Evolutionary conservation across 2,888 invertebrate species (phyloP).

Genomic region (Parochlus steinenii): DNA sequence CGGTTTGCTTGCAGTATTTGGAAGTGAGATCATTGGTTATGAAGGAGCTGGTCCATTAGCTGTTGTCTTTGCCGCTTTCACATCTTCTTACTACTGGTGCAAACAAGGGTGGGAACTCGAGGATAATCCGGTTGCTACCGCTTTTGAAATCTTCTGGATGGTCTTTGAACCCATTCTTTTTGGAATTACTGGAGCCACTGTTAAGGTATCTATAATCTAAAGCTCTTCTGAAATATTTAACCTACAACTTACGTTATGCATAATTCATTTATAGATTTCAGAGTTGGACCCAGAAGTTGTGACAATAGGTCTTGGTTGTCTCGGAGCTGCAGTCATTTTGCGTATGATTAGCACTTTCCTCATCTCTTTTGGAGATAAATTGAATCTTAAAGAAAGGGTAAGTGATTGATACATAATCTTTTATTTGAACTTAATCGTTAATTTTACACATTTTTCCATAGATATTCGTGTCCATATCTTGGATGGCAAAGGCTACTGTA

Average conservation of each 20-base stretch:
- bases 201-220: conserved; percentile 37
- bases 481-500: conserved; percentile 97
- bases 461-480: conserved; percentile 76
- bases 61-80: conserved; percentile 66
- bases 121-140: conserved; percentile 71
- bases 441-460: conserved; percentile 6
- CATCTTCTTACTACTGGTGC: conserved; percentile 67
- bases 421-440: neutral
- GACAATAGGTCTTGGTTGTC: conserved; percentile 49
- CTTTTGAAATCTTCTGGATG: conserved; percentile 90
- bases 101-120: conserved; percentile 72
- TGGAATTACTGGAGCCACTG: conserved; percentile 79
- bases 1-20: conserved; percentile 71
- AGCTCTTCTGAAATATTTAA: neutral
- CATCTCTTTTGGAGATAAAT: conserved; percentile 56
- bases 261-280: conserved; percentile 33
- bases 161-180: conserved; percentile 91
- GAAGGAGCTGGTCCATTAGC: conserved; percentile 61
- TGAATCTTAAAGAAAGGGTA: conserved; percentile 69
- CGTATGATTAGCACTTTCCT: conserved; percentile 49
- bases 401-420: neutral
- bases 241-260: neutral
- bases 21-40: conserved; percentile 63
- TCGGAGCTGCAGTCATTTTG: conserved; percentile 46
- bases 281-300: conserved; percentile 54